Evolutionary conservation across 2,797 vertebrate genomes (phyloP), one percentile per base, ranked within the genome.

Genomic region (Chloroceryle amazona): DNA sequence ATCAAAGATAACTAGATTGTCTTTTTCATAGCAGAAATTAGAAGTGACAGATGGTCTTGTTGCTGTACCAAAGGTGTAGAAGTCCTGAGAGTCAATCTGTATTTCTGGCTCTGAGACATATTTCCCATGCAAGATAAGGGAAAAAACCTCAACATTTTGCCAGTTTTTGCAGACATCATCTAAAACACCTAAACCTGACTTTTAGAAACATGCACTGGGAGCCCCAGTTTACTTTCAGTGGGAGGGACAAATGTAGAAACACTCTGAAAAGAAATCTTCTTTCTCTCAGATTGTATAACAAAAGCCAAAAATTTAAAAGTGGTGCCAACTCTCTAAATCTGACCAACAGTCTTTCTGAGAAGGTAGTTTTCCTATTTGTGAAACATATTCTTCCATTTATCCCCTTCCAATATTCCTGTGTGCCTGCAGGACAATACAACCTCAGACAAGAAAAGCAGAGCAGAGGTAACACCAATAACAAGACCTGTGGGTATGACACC

Each of bases 21-120:
- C 93, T 96, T 94, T 94, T 90, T 92, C 92, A 49, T 92, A 92
- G 86, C 78, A 92, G 93, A 90, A 97, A 96, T 94, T 94, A 72
- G 58, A 94, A 95, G 68, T 78, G 93, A 93, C 96, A 96, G 95
- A 95, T 91, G 94, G 94, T 90, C 92, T 88, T 96, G 72, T 37
- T 89, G 66, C 84, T 89, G 89, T 97, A 95, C 33, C 81, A 93
- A 94, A 94, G 93, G 86, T 89, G 79, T 94, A 92, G 92, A 92
- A 93, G 89, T 89, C 92, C 84, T 90, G 62, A 91, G 75, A 92
- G 61, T 65, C 73, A 92, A 47, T 81, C 90, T 94, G 63, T 83
- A 86, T 84, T 94, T 88, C 57, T 96, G 93, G 94, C 93, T 94
- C 41, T 74, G 71, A 93, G 90, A 82, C 46, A 90, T 78, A 78